phyloP scores from a whole-genome alignment of 2,113 vertebrate species.

The Tragelaphus buxtoni region DNA sequence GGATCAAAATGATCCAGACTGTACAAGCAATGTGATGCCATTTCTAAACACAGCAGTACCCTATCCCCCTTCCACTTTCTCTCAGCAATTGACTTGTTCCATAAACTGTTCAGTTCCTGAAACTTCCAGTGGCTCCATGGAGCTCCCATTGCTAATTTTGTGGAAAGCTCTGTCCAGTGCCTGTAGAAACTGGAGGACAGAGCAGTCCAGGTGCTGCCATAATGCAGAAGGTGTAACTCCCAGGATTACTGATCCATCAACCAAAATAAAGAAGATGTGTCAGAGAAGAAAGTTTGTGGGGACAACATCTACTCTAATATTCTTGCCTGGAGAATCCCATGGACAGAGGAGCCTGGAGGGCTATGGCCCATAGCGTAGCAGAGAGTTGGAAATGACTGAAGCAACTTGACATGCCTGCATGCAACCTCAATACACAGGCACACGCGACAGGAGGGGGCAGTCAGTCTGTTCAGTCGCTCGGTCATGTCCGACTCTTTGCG shows the following conservation, averaged over 20 bases:
- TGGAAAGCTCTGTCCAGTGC: neutral
- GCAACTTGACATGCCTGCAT: neutral
- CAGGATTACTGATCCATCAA: neutral
- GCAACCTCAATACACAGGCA: neutral
- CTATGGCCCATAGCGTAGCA: neutral
- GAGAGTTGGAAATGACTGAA: neutral
- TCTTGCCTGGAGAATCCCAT: neutral
- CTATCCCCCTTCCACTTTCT: neutral
- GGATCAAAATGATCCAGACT: neutral
- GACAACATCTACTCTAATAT: neutral
- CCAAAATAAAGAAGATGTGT: neutral
- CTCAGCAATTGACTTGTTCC: neutral
- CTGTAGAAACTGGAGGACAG: neutral
- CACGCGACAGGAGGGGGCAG: fast-evolving
- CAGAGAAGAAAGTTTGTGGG: neutral
- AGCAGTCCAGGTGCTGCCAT: neutral
- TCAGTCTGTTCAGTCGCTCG: neutral
- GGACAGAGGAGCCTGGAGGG: neutral
- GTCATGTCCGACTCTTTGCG: neutral
- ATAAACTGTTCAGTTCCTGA: neutral
- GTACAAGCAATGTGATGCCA: neutral
- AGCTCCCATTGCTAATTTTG: neutral
- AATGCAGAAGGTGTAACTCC: neutral
- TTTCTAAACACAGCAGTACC: neutral
- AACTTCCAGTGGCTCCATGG: neutral